Evolutionary conservation across 2,888 invertebrate species (phyloP), one percentile per base, ranked within the genome.

Genomic region (Acleris cristana): DNA sequence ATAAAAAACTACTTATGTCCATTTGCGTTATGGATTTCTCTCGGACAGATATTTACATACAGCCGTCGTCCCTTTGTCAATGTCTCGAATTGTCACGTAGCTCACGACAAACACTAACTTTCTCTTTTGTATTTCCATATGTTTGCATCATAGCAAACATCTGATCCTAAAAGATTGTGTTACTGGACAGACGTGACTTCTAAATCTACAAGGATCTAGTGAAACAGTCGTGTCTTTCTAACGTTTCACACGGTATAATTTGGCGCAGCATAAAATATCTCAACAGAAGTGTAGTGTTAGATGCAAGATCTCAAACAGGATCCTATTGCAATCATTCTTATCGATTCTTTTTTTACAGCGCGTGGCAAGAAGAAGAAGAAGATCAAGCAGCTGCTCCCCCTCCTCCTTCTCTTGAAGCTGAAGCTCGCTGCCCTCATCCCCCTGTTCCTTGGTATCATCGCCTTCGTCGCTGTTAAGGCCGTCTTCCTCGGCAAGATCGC

Each of bases 401-500:
- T 97, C 75, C 93, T 97, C 72, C 92, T 97, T 73, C 94, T 97
- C 66, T 88, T 97, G 85, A 96, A 96, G 82, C 85, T 97, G 84
- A 97, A 97, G 88, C 94, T 92, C 16, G 96, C 96, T 21, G 95
- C 96, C 16, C 92, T 97, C 64, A 94, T 96, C 73, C 97, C 97
- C 16, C 88, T 97, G 72, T 95, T 95, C 78, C 94, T 97, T 56
- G 97, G 92, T 16, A 87, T 92, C 77, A 94, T 97, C 74, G 97
- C 96, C 54, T 92, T 97, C 70, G 94, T 96, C 58, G 97, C 97
- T 34, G 95, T 97, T 90, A 97, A 97, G 93, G 97, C 97, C 14
- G 94, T 97, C 74, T 93, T 97, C 80, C 93, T 97, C 73, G 97
- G 97, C 79, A 97, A 97, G 93, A 95, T 97, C 73, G 97, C 97